Evolutionary conservation across 2,797 vertebrate genomes (phyloP), one percentile per base, ranked within the genome.

Genomic region (Pelochelys cantorii): DNA sequence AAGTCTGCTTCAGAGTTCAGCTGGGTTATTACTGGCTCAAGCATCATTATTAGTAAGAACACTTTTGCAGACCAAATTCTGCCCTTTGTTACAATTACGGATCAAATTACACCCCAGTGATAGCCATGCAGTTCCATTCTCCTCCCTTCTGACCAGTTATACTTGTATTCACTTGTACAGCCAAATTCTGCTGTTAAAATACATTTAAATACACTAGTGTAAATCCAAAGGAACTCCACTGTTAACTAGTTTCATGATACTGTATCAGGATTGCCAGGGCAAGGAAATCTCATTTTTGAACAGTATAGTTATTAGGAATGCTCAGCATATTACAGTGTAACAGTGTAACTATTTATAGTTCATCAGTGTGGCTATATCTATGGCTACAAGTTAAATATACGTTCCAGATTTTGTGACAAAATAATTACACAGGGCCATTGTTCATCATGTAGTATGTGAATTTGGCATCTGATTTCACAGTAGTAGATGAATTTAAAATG

Each of bases 301-400:
- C 52, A 85, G 37, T 89, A 55, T 59, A 37, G 74, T 68, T 85
- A 71, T 85, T 94, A 94, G 93, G 87, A 74, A 65, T 59, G 65
- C 48, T 37, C 78, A 75, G 79, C 78, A 60, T 77, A 62, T 0
- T 0, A 31, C 53, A 90, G 65, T 77, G 54, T 65, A 7, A 11
- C 25, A 93, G 78, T 48, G 7, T 48, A 48, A 80, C 90, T 92
- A 82, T 95, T 95, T 94, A 79, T 80, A 89, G 60, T 94, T 95
- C 82, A 90, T 88, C 90, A 85, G 54, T 1, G 0, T 23, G 60
- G 81, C 90, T 60, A 4, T 90, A 80, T 90, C 91, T 94, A 80
- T 88, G 82, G 83, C 87, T 87, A 75, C 89, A 93, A 65, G 93
- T 93, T 84, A 94, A 94, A 80, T 0, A 0, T 25, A 89, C 86